Base-by-base conservation (phyloP, 2,797 vertebrate species). In the Tragelaphus oryx region DNA sequence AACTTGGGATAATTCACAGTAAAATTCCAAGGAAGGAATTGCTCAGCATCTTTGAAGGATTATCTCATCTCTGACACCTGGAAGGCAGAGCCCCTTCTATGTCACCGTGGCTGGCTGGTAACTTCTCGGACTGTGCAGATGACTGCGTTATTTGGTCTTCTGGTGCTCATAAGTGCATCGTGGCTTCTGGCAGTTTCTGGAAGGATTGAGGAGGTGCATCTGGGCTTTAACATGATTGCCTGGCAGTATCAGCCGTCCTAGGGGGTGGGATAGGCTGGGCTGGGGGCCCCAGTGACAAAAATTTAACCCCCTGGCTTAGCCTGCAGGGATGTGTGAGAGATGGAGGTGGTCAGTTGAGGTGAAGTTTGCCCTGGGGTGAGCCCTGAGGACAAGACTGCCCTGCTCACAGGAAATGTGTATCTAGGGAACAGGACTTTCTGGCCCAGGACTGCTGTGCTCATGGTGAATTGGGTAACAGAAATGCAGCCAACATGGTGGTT, bases 401-500 rank as follows among this genome's bases (percentile, higher is more conserved):
- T 44, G 50, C 26, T 65, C 41, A 62, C 10, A 4, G 30, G 30
- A 14, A 10, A 26, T 12, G 9, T 57, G 14, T 41, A 54, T 17
- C 20, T 48, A n/a, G 57, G 46, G 28, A n/a, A 37, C 20, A 41
- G 28, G 48, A 24, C 55, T 18, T 9, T n/a, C 20, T 17, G 41
- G 26, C 30, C 44, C 4, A 48, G 79, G 50, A 33, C 7, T 2
- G 5, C 4, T 22, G 44, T 8, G 6, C 68, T 55, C 46, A 33
- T 1, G 13, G 48, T 4, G 8, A 62, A 33, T 6, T 20, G 3
- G 17, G 3, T 41, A 48, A 24, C 16, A 8, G 10, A 12, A 44
- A 59, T 0, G 1, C 28, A 20, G 33, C 8, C 26, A n/a, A 12
- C 3, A 0, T 2, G 18, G 12, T 17, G 4, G 11, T 17, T 0